Percentiles rank a stretch among this genome's conserved stretches.
Conservation (phyloP, 2,797 vertebrate genomes). For the Ctenopoma multispine region DNA sequence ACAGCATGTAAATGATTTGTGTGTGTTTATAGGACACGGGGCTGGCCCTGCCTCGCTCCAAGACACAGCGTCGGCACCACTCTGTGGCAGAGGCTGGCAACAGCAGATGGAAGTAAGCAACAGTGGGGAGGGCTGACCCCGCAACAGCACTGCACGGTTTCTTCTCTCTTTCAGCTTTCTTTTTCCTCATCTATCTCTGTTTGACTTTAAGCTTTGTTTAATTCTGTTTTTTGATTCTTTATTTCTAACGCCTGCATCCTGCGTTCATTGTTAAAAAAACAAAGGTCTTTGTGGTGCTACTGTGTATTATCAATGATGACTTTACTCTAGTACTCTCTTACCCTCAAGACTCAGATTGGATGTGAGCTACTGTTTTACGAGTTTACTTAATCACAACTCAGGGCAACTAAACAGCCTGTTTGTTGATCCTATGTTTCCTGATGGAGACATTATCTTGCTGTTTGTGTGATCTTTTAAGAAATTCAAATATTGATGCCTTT, state of each 20-base stretch:
- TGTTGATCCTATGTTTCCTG: slow-evolving; percentile 33
- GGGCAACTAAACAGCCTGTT: slow-evolving; percentile 45
- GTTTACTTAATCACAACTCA: slow-evolving; percentile 1
- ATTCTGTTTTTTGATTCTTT: background rate
- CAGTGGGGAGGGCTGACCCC: slow-evolving; percentile 66
- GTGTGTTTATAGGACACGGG: slow-evolving; percentile 85
- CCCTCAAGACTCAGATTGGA: slow-evolving; percentile 2
- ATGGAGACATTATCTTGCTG: slow-evolving; percentile 49
- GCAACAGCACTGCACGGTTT: slow-evolving; percentile 53
- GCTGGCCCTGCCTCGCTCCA: slow-evolving; percentile 79
- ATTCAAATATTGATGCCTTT: slow-evolving; percentile 80
- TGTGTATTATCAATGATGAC: background rate
- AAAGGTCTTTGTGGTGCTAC: background rate
- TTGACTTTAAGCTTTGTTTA: background rate
- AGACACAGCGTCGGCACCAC: slow-evolving; percentile 67
- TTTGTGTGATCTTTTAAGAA: slow-evolving; percentile 59
- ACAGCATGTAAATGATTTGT: slow-evolving; percentile 90
- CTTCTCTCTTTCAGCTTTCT: slow-evolving; percentile 35
- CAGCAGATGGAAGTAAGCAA: slow-evolving; percentile 67
- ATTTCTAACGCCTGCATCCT: background rate
- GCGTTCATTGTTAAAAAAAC: background rate
- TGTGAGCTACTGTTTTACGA: background rate
- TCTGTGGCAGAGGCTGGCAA: slow-evolving; percentile 73
- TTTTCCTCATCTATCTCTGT: slow-evolving; percentile 9
- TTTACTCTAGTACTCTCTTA: background rate